These are phyloP conservation scores for Clitarchus hookeri DNA, from an alignment of 2,888 invertebrate species.

Conservation along the genomic window DNA sequence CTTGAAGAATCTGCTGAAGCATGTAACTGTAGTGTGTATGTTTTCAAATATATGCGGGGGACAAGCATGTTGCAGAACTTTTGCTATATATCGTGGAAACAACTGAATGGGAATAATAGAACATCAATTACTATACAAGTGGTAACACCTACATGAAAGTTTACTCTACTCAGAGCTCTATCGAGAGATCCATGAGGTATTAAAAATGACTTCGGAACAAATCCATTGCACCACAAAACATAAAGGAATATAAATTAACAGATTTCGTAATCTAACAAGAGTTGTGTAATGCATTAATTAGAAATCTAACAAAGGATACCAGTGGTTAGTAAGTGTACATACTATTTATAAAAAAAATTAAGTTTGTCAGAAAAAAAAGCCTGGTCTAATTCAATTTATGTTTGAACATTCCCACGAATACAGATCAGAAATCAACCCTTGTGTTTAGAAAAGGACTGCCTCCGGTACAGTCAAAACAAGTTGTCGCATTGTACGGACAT, in stretches of 20 bases:
- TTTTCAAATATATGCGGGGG: too few species aligned
- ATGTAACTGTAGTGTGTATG: too few species aligned
- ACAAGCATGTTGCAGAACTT: too few species aligned
- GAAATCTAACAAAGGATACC: neutral
- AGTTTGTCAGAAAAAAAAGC: neutral
- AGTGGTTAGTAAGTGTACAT: neutral
- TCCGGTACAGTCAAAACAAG: neutral
- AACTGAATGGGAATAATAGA: conserved; percentile 42
- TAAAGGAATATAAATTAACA: conserved; percentile 1
- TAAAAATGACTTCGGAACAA: neutral
- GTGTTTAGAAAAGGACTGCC: conserved; percentile 20
- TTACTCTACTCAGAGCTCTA: conserved; percentile 46
- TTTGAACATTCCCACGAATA: conserved; percentile 23
- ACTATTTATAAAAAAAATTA: neutral
- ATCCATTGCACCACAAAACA: neutral
- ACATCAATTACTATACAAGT: conserved; percentile 46
- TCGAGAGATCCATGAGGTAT: conserved; percentile 42
- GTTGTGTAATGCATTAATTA: neutral
- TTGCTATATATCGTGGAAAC: too few species aligned
- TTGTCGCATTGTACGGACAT: neutral
- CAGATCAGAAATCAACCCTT: neutral
- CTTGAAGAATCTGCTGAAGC: too few species aligned
- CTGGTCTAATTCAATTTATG: neutral
- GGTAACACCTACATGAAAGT: conserved; percentile 46
- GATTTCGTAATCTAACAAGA: neutral